Evolutionary conservation across 2,113 vertebrate genomes (phyloP), one percentile per base, ranked within the genome.

Genomic region (Platysternon megacephalum): DNA sequence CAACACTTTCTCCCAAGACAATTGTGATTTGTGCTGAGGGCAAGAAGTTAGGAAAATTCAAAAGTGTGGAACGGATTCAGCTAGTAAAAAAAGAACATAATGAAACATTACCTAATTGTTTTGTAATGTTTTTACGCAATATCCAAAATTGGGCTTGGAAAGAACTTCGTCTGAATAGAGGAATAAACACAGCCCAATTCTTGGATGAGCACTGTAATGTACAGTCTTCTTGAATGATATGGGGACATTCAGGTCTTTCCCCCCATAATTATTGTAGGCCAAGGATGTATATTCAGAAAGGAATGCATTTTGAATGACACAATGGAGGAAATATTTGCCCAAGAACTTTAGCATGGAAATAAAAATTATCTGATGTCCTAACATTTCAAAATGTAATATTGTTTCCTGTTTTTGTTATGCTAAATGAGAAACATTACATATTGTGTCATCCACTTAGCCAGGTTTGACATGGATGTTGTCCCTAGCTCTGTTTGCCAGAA

Each of bases 31-130:
- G 5, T 91, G 95, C 89, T 42, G 91, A 95, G 97, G 91, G 94
- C 86, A 95, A 94, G 82, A 96, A 95, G 81, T 97, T 93, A 96
- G 96, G 92, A 95, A 98, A 98, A 97, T 91, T 95, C 86, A 93
- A 97, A 90, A 93, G 91, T 96, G 87, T 96, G 95, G 97, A 98
- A 97, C 85, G 39, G 92, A 91, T 86, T 98, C 96, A 97, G 97
- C 87, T 95, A 97, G 96, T 95, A 97, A 97, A 97, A 49, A 96
- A 97, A 95, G 96, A 97, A 98, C 95, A 98, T 72, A 93, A 82
- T 95, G 97, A 97, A 98, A 98, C 97, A 98, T 98, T 97, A 98
- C 98, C 97, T 98, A 98, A 98, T 97, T 98, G 98, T 97, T 98
- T 93, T 98, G 98, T 93, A 98, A 98, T 97, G 97, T 92, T 98